phyloP scores from a whole-genome alignment of 2,113 vertebrate genomes.

The Paratilapia polleni region DNA sequence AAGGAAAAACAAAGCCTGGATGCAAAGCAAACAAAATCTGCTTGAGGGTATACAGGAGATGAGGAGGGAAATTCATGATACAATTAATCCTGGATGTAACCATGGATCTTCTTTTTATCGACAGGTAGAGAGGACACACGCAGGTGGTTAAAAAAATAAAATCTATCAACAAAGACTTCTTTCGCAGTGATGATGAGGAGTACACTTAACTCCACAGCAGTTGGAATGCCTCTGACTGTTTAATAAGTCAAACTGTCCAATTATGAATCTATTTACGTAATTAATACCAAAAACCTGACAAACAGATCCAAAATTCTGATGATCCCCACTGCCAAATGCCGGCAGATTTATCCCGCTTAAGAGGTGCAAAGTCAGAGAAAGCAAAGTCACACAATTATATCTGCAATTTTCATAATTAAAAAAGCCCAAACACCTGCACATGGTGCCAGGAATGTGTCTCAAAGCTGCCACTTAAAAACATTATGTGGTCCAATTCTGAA shows the following conservation, averaged over 20 bases:
- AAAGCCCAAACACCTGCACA: background rate
- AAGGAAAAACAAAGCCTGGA: slow-evolving; percentile 59
- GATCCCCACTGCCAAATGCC: background rate
- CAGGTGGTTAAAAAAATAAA: slow-evolving; percentile 6
- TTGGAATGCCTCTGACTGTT: slow-evolving; percentile 13
- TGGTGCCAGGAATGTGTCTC: background rate
- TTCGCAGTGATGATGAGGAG: background rate
- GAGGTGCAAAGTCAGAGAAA: background rate
- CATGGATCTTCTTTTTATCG: background rate
- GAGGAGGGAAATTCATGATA: slow-evolving; percentile 5
- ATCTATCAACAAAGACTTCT: background rate
- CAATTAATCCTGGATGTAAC: slow-evolving; percentile 55
- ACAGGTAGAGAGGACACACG: background rate
- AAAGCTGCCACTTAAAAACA: slow-evolving; percentile 3
- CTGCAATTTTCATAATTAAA: background rate
- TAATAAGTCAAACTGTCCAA: slow-evolving; percentile 26
- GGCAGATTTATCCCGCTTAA: background rate
- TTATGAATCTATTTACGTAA: slow-evolving; percentile 15
- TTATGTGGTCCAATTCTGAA: background rate
- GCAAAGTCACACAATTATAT: background rate
- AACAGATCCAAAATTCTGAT: background rate
- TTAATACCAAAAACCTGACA: background rate
- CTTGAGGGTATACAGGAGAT: slow-evolving; percentile 29
- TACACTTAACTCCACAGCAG: slow-evolving; percentile 5
- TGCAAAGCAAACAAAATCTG: slow-evolving; percentile 71